Base-by-base conservation (phyloP, 2,797 vertebrate species). In the Momotus momota region DNA sequence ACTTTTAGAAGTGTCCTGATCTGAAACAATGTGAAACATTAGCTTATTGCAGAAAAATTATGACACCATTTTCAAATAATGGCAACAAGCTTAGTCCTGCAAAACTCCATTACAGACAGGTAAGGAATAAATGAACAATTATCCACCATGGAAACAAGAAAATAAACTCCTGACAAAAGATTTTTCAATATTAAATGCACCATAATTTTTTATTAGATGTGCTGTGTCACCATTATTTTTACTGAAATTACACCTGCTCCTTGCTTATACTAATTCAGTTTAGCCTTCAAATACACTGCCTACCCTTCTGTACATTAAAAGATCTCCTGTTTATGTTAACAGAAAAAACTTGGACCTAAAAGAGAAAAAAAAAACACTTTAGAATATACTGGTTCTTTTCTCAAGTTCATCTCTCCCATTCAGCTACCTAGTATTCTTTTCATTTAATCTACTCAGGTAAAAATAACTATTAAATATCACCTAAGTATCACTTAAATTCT, bases 401-500 rank as follows among this genome's bases (percentile, higher is more conserved):
- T 74, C 27, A 83, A 78, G 57, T 40, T 88, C 91, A 16, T 77
- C 38, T 74, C 65, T 74, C 41, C 78, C 55, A 66, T 93, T 66
- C 45, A 82, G 31, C 29, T 69, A 91, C 87, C 88, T 74, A 86
- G 38, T 62, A 33, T 55, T 65, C 78, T 70, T 72, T 60, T 66
- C 43, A 71, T 87, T 88, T 94, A 73, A 95, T 65, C 74, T 89
- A 54, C 38, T 84, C 61, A 51, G 86, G 95, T 95, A 88, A 95
- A 95, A 96, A 89, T 89, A 94, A 90, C 77, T 78, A 89, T 94
- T 96, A 88, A 90, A 73, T 67, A 85, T 87, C 74, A 95, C 60
- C 52, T 72, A 96, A 95, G 88, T 78, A 85, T 92, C 94, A 92
- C 75, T 93, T 94, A 90, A 83, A 83, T 93, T 95, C 87, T 94